Base-by-base conservation (phyloP, 2,797 vertebrate species). In the Onychomys arenicola region DNA sequence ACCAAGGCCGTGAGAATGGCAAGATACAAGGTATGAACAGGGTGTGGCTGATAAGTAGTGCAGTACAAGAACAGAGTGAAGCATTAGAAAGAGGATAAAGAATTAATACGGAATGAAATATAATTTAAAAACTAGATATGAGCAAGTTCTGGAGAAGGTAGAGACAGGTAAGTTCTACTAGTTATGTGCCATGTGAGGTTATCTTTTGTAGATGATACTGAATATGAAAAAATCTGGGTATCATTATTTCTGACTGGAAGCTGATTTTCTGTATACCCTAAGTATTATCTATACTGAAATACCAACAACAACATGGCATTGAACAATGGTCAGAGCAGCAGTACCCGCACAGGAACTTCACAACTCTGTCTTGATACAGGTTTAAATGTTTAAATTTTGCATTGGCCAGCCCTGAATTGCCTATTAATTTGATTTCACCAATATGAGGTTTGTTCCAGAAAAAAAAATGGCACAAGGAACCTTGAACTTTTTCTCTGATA, bases 341-440 rank as follows among this genome's bases (percentile, higher is more conserved):
- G 17, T 2, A 90, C 37, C 49, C 46, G 80, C 85, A 88, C 17
- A 32, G 61, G 11, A 16, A 19, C 14, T 67, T 67, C 61, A 69
- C 78, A 94, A 76, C 69, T 32, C 23, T 49, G 37, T 91, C 10
- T 61, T 2, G 63, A 91, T 21, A 6, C 14, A 92, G 10, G 40
- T 90, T 49, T 89, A 49, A 92, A 57, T 16, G 19, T 75, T 87
- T 75, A 25, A 21, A n/a, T 90, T 96, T 92, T 49, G 67, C 2
- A 49, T 25, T 37, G 29, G 7, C 21, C 23, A 86, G 75, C 0
- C 4, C 17, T 93, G 11, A 2, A n/a, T 88, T 69, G 27, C 10
- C 77, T 19, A 76, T 73, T 59, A 75, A 8, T 12, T 67, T 83
- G 19, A 40, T 85, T 82, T 67, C 11, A 89, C 77, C 65, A 65